Conservation (phyloP, 1,140 invertebrate species). For the Drosophila elegans region DNA sequence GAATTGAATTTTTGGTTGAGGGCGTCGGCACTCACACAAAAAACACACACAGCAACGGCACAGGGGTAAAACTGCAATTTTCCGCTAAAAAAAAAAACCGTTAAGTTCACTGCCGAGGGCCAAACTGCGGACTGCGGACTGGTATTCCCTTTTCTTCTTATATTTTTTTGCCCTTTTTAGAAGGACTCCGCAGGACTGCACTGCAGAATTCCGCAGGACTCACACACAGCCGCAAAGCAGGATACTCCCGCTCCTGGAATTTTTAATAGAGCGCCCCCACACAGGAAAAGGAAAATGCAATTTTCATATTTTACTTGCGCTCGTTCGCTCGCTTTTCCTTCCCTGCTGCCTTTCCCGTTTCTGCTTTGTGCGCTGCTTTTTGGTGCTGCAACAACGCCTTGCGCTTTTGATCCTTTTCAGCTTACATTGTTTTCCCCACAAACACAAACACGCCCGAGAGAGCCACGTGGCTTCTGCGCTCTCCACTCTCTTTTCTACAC, state of each 20-base stretch:
- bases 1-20: conserved; percentile 19
- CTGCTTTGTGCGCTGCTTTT: conserved; percentile 10
- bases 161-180: background rate
- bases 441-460: conserved; percentile 23
- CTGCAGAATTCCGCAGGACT: conserved; percentile 22
- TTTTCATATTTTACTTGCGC: conserved; percentile 64
- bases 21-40: conserved; percentile 58
- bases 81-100: conserved; percentile 28
- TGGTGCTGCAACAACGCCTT: conserved; percentile 57
- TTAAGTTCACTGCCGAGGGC: conserved; percentile 71
- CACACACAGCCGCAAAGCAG: background rate
- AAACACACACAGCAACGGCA: conserved; percentile 4
- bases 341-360: conserved; percentile 2
- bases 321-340: conserved; percentile 2
- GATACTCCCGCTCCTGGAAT: conserved; percentile 16
- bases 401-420: conserved; percentile 60
- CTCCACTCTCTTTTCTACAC: conserved; percentile 13
- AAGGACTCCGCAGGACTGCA: conserved; percentile 19
- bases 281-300: conserved; percentile 74
- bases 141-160: background rate
- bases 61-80: conserved; percentile 37
- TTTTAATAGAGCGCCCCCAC: conserved; percentile 42
- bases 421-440: conserved; percentile 60
- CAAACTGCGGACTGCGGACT: conserved; percentile 49
- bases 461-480: conserved; percentile 38